Evolutionary conservation across 2,888 invertebrate genomes (phyloP).

Genomic region (Philaethria dido): DNA sequence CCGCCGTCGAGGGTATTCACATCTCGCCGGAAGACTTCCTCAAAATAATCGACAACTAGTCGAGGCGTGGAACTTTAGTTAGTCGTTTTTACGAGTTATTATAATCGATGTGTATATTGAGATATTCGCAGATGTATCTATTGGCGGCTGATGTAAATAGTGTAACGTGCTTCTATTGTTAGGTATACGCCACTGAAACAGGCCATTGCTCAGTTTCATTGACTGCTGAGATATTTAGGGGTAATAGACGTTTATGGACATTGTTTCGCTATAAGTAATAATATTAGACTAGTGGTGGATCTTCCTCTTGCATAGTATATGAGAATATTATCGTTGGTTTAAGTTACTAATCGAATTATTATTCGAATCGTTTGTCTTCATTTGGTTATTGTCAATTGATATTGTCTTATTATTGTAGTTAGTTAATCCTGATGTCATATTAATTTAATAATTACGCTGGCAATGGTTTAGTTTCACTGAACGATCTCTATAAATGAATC

Average conservation of each 20-base stretch:
- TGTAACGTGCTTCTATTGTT: conserved; percentile 80
- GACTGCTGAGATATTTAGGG: conserved; percentile 25
- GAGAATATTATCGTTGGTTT: conserved; percentile 21
- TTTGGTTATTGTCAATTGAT: not conserved
- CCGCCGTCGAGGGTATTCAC: conserved; percentile 58
- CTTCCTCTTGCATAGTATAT: conserved; percentile 25
- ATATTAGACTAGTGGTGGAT: conserved; percentile 20
- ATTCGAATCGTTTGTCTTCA: not conserved
- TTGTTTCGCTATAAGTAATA: conserved; percentile 22
- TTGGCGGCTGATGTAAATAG: conserved; percentile 77
- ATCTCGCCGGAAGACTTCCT: conserved; percentile 72
- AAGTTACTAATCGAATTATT: conserved; percentile 20
- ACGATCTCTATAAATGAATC: conserved; percentile 81
- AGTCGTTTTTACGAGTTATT: conserved; percentile 53
- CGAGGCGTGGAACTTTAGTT: conserved; percentile 46
- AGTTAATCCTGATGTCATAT: conserved; percentile 22
- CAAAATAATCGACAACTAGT: conserved; percentile 71
- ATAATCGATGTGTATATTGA: conserved; percentile 69
- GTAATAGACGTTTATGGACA: conserved; percentile 5
- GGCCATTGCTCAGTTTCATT: conserved; percentile 70
- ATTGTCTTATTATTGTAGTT: conserved; percentile 12
- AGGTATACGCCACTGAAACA: conserved; percentile 79
- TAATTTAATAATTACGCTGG: conserved; percentile 49
- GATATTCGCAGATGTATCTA: conserved; percentile 61
- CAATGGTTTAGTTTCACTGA: conserved; percentile 81